Conservation (phyloP, 2,888 invertebrate genomes). For the Oxyscelio sp. region DNA sequence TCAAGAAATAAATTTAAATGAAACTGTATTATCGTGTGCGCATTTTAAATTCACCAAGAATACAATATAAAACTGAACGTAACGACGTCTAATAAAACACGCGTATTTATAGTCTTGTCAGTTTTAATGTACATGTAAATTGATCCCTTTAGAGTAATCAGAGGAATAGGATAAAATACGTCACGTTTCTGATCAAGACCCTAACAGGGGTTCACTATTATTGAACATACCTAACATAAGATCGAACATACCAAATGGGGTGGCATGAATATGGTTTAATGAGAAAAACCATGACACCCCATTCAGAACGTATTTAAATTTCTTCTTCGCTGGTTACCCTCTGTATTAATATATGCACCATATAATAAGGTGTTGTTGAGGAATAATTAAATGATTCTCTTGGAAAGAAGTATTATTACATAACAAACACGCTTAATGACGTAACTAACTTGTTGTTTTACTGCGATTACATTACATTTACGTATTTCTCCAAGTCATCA, state of each 20-base stretch:
- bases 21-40: neutral
- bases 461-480: too few species aligned
- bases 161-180: slow-evolving; percentile 61
- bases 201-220: slow-evolving; percentile 51
- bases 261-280: slow-evolving; percentile 56
- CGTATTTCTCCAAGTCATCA: too few species aligned
- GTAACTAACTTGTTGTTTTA: too few species aligned
- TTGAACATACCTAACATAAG: slow-evolving; percentile 60
- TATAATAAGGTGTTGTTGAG: slow-evolving; percentile 23
- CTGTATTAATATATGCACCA: slow-evolving; percentile 19
- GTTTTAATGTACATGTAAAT: slow-evolving; percentile 61
- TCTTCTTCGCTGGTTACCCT: slow-evolving; percentile 31
- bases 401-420: too few species aligned
- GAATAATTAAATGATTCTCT: slow-evolving; percentile 21
- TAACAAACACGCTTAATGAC: too few species aligned
- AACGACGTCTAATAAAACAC: slow-evolving; percentile 45
- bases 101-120: slow-evolving; percentile 55
- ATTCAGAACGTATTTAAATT: slow-evolving; percentile 52
- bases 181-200: slow-evolving; percentile 50
- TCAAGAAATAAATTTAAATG: slow-evolving; percentile 8
- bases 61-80: slow-evolving; percentile 39
- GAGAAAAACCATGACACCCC: slow-evolving; percentile 64
- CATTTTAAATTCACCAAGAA: slow-evolving; percentile 34
- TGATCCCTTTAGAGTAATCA: slow-evolving; percentile 57
- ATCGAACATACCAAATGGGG: slow-evolving; percentile 55